A percentile compares a stretch with the other conserved stretches of the same genome.
These are phyloP conservation scores for Oscheius onirici DNA, from an alignment of 2,888 invertebrate genomes.

Conservation along the genomic window DNA sequence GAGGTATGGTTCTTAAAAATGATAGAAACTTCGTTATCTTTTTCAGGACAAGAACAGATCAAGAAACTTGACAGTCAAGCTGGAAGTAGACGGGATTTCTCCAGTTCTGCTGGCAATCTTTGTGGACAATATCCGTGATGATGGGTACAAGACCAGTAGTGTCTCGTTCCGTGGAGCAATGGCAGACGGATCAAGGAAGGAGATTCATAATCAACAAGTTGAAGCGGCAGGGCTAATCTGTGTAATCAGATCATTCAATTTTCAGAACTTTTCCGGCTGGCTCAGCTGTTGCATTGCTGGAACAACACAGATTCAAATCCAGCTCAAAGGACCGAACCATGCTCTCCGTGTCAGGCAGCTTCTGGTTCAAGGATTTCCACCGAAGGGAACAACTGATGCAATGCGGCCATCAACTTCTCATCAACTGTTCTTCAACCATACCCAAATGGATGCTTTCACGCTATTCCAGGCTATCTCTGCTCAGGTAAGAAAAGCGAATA, in stretches of 20 bases:
- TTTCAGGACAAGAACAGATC: constrained; percentile 85
- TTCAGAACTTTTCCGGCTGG: constrained; percentile 79
- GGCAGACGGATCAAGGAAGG: constrained; percentile 42
- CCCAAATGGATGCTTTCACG: constrained; percentile 72
- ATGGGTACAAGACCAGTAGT: constrained; percentile 38
- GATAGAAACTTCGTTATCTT: background rate
- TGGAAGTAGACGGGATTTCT: constrained; percentile 76
- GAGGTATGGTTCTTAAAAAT: constrained; percentile 79
- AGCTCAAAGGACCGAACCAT: constrained; percentile 90
- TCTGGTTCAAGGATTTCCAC: constrained; percentile 44
- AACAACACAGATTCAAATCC: constrained; percentile 78
- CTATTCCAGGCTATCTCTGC: constrained; percentile 91
- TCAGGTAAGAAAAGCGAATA: constrained; percentile 77
- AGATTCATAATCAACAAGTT: constrained; percentile 37
- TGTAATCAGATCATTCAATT: background rate
- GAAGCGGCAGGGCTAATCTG: constrained; percentile 38
- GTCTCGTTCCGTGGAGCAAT: constrained; percentile 38
- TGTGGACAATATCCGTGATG: constrained; percentile 86
- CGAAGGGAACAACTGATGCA: constrained; percentile 1
- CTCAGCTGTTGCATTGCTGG: constrained; percentile 78
- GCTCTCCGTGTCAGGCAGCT: constrained; percentile 86
- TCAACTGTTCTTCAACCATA: constrained; percentile 74
- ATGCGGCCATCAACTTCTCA: constrained; percentile 63
- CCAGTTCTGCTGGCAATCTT: constrained; percentile 86
- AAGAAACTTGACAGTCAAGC: constrained; percentile 74